These are phyloP conservation scores for Drosophila parvula DNA, from an alignment of 1,140 invertebrate species.

Conservation along the genomic window DNA sequence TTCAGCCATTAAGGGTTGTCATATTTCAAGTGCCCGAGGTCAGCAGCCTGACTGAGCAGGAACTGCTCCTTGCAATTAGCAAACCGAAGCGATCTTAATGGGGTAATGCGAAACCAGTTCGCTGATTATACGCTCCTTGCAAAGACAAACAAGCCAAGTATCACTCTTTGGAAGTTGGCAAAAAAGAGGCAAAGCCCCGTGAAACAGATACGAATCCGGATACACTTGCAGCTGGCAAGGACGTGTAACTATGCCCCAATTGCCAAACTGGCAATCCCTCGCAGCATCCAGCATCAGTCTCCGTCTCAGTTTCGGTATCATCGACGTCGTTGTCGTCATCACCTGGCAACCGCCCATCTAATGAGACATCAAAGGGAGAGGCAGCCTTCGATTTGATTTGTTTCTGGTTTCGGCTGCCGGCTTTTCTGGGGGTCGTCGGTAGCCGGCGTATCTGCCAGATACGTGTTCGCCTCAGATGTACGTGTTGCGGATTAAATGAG, in stretches of 20 bases:
- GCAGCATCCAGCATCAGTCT: slow-evolving; percentile 9
- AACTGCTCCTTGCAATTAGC: slow-evolving; percentile 29
- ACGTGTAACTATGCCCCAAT: slow-evolving; percentile 39
- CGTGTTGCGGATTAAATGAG: slow-evolving; percentile 66
- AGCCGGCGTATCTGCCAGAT: slow-evolving; percentile 37
- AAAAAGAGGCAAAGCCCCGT: slow-evolving; percentile 41
- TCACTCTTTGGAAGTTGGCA: slow-evolving; percentile 31
- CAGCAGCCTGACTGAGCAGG: slow-evolving; percentile 5
- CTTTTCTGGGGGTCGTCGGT: slow-evolving; percentile 36
- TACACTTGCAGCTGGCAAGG: slow-evolving; percentile 25
- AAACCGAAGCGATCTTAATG: slow-evolving; percentile 38
- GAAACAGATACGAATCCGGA: slow-evolving; percentile 40
- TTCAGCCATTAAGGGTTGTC: slow-evolving; percentile 71
- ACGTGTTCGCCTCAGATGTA: slow-evolving; percentile 41
- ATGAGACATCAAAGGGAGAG: slow-evolving; percentile 75
- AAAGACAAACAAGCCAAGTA: slow-evolving; percentile 54
- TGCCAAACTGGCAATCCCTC: slow-evolving; percentile 24
- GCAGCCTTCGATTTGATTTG: slow-evolving; percentile 61
- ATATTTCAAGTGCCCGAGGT: slow-evolving; percentile 52
- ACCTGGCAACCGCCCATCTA: slow-evolving; percentile 76
- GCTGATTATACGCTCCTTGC: slow-evolving; percentile 22
- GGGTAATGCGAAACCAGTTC: slow-evolving; percentile 46
- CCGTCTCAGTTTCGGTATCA: slow-evolving; percentile 18
- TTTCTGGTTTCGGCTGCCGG: slow-evolving; percentile 57
- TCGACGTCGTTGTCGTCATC: slow-evolving; percentile 35